phyloP scores from a whole-genome alignment of 1,140 invertebrate genomes.

The Hycleus cichorii region DNA sequence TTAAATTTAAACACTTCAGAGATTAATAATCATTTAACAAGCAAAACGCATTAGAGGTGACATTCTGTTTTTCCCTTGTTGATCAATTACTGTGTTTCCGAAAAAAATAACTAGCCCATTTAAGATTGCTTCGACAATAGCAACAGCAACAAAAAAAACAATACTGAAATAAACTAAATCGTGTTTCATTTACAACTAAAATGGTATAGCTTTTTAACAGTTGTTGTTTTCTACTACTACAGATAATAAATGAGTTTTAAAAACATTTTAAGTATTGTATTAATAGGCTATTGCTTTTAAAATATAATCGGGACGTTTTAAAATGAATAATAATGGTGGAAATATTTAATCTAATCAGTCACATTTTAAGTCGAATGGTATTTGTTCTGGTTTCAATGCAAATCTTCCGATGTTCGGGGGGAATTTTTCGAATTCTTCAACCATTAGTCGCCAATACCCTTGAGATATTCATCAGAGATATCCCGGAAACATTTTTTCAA shows the following conservation, averaged over 20 bases:
- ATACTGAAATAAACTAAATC: not conserved
- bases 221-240: not conserved
- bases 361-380: conserved; percentile 16
- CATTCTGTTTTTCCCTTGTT: conserved; percentile 17
- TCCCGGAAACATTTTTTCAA: no score
- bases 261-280: conserved; percentile 32
- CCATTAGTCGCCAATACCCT: no score
- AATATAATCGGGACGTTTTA: conserved; percentile 26
- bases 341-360: conserved; percentile 32
- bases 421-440: no score
- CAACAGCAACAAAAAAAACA: not conserved
- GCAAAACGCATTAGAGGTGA: conserved; percentile 32
- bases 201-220: not conserved
- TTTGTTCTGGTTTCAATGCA: conserved; percentile 14
- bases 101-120: not conserved
- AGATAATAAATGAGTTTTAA: conserved; percentile 26
- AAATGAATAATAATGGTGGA: conserved; percentile 11
- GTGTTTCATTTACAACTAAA: not conserved
- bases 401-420: not conserved
- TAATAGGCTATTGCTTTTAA: conserved; percentile 38
- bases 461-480: no score
- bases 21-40: conserved; percentile 32
- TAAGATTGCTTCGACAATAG: not conserved
- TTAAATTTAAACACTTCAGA: conserved; percentile 31
- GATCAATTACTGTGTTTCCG: not conserved